These are phyloP conservation scores for Miltochrista miniata DNA, from an alignment of 2,888 invertebrate species.

Conservation along the genomic window DNA sequence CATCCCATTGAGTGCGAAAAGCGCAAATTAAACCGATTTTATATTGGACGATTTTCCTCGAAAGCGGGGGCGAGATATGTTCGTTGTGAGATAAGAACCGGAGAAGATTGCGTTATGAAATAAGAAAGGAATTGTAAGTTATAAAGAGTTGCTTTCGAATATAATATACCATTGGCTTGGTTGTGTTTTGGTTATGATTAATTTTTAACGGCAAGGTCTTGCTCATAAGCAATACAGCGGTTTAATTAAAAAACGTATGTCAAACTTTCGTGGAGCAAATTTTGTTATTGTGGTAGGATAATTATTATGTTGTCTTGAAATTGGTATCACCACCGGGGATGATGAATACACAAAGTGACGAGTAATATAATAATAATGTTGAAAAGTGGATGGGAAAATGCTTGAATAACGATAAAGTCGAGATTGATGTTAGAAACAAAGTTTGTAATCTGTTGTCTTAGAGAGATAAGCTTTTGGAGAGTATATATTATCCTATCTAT, in stretches of 20 bases:
- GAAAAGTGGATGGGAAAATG: too few species aligned
- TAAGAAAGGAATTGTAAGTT: conserved; percentile 79
- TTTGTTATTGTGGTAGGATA: too few species aligned
- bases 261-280: too few species aligned
- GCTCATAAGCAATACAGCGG: conserved; percentile 24
- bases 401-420: too few species aligned
- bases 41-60: conserved; percentile 82
- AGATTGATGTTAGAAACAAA: too few species aligned
- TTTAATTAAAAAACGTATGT: conserved; percentile 18
- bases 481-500: too few species aligned
- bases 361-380: too few species aligned
- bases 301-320: too few species aligned
- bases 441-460: too few species aligned
- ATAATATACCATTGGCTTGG: conserved; percentile 57
- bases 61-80: conserved; percentile 80
- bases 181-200: conserved; percentile 59
- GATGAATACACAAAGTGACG: too few species aligned
- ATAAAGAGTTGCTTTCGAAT: conserved; percentile 75
- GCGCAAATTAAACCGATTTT: conserved; percentile 84
- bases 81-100: conserved; percentile 79
- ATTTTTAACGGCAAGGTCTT: conserved; percentile 47
- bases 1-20: conserved; percentile 84
- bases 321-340: too few species aligned
- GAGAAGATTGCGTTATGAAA: conserved; percentile 83
- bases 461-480: too few species aligned